Base-by-base conservation (phyloP, 2,113 vertebrate species). In the Crotalus tigris region DNA sequence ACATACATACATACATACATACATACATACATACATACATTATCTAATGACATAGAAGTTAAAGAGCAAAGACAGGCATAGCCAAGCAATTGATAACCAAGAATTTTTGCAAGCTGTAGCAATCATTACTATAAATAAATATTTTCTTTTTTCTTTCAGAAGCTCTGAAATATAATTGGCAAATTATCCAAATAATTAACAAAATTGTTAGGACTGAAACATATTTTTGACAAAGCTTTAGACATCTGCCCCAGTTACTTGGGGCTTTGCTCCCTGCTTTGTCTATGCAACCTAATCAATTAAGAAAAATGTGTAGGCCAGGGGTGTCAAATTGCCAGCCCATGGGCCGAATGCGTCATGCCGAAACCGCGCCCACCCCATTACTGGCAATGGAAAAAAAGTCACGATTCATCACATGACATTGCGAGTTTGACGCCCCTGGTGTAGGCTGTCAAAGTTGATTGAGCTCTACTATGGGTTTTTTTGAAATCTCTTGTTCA, bases 31-130 rank as follows among this genome's bases (percentile, higher is more conserved):
- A 51, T 51, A 51, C 49, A 51, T 51, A 51, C 8, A 51, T 51
- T 9, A 51, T 51, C 54, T 51, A 87, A 24, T 90, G 75, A 91
- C 95, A 33, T 13, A 58, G 4, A 85, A 95, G 55, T 92, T 91
- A 91, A 94, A 93, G 87, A 44, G 55, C 92, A 3, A 85, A 92
- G 75, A 49, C 90, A 0, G 88, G 93, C 85, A 17, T 64, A 92
- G 58, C 13, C 26, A n/a, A 81, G 8, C 29, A 87, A 3, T 6
- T 88, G 55, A 44, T 2, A 24, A 59, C 7, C 75, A 17, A 87
- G 26, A 59, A 86, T 26, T 46, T 29, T 19, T 58, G 54, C 46
- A 85, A 85, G 29, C 46, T 86, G 57, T 46, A 86, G 26, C 91
- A 86, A 85, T 44, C 86, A 88, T 2, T 88, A 69, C 53, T 92